Evolutionary conservation across 30 jellyfish, hydroid and myxozoan genomes (phyloP).

Genomic region (Morbakka virulenta): DNA sequence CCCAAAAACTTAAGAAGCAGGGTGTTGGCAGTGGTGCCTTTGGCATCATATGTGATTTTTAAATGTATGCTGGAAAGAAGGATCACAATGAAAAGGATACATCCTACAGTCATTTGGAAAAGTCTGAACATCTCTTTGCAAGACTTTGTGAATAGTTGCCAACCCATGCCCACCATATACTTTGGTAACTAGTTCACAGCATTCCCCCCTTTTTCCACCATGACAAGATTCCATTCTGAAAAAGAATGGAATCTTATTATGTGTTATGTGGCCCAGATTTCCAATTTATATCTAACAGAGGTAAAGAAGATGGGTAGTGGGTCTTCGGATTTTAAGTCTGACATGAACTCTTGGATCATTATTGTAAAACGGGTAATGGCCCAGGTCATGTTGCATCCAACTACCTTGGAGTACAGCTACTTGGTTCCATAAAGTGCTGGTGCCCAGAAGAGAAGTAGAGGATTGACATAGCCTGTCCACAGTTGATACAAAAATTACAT

Average conservation of each 20-base stretch:
- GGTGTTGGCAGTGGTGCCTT: constrained; percentile 72
- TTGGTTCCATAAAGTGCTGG: constrained; percentile 44
- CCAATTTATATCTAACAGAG: too few relatives aligned
- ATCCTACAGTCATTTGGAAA: constrained; percentile 28
- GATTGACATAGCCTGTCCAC: constrained; percentile 21
- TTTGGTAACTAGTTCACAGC: constrained; percentile 79
- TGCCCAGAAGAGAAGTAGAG: neutral
- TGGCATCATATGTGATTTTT: constrained; percentile 37
- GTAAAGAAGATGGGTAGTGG: constrained; percentile 56
- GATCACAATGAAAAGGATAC: neutral
- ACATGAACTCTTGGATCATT: constrained; percentile 52
- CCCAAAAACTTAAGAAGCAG: constrained; percentile 59
- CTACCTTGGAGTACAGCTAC: constrained; percentile 61
- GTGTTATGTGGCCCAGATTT: too few relatives aligned
- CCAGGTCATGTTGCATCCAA: constrained; percentile 61
- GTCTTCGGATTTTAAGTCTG: constrained; percentile 35
- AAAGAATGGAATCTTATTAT: constrained; percentile 34
- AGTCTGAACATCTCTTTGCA: constrained; percentile 67
- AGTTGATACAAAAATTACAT: constrained; percentile 14
- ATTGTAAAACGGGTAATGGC: constrained; percentile 58
- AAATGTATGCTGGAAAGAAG: constrained; percentile 49
- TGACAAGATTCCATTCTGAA: too few relatives aligned
- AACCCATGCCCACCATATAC: constrained; percentile 11
- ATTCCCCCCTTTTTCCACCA: constrained; percentile 23
- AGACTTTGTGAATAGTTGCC: constrained; percentile 60